Evolutionary conservation across 2,888 invertebrate species (phyloP).

Genomic region (Acanthosoma haemorrhoidale): DNA sequence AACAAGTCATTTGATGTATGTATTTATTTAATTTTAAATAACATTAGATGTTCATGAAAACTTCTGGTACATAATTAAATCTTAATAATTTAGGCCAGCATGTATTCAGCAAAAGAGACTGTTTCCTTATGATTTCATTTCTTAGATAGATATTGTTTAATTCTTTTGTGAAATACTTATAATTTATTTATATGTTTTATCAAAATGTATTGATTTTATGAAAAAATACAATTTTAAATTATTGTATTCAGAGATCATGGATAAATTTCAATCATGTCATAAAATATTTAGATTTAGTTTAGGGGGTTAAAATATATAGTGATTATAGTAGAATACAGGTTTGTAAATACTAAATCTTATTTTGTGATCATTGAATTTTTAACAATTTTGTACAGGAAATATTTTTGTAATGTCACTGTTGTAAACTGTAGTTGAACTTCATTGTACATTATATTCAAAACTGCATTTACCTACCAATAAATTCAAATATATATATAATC

Average conservation of each 20-base stretch:
- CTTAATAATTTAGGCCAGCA: too few species aligned
- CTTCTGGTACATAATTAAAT: too few species aligned
- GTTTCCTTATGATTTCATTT: too few species aligned
- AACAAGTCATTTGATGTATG: background rate
- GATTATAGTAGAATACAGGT: background rate
- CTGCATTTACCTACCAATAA: background rate
- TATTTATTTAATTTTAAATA: background rate
- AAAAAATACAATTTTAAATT: background rate
- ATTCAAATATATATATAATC: too few species aligned
- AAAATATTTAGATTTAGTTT: too few species aligned
- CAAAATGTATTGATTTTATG: background rate
- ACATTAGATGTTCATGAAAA: too few species aligned
- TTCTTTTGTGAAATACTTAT: background rate
- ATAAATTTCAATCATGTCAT: background rate
- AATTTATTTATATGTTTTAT: background rate
- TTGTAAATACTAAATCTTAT: background rate
- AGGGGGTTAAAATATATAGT: background rate
- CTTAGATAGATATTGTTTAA: too few species aligned
- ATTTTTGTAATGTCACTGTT: background rate
- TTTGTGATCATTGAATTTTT: background rate
- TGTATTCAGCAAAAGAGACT: too few species aligned
- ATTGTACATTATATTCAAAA: background rate
- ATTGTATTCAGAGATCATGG: background rate
- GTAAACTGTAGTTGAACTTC: background rate
- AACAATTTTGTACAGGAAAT: background rate